Evolutionary conservation across 2,888 invertebrate species (phyloP), one percentile per base, ranked within the genome.

Genomic region (Linnaemya tessellans): DNA sequence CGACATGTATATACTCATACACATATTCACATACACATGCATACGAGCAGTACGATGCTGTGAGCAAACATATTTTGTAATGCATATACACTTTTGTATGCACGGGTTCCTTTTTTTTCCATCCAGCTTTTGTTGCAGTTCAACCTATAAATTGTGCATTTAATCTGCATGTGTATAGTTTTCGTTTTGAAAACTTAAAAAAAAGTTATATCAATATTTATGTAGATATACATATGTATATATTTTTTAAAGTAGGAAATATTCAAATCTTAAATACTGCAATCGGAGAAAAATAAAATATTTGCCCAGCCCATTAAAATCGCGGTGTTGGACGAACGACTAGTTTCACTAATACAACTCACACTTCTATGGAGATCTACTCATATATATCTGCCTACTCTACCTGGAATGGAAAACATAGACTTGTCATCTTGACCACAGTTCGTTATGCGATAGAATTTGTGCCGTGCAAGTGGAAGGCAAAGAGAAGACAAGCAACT

Each of bases 131-230:
- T 65, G 70, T 8, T 70, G 56, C 70, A 70, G 38, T 25, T 70
- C 25, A 64, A 65, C 64, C 58, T 41, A 77, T 82, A 82, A 82
- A 82, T 77, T 82, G 46, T 77, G 56, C 70, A 64, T 10, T 41
- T 65, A 82, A 82, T 77, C 75, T 82, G 46, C 30, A 56, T 54
- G 70, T 68, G 49, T 54, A 30, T 15, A 60, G 13, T 35, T 60
- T 11, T 65, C 30, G n/a, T 71, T 56, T 22, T 15, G 4, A 3
- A 51, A 18, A 22, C 22, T 20, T 54, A 11, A 22, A 9, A 22
- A 18, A 18, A 22, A 22, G 0, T 30, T 30, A 30, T 30, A n/a
- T 30, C 3, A 30, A 30, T 30, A 30, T 5, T n/a, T 30, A 5
- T 5, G 30, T 5, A 30, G 30, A 5, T 30, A 30, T 30, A 5